Evolutionary conservation across 2,888 invertebrate genomes (phyloP), one percentile per base, ranked within the genome.

Genomic region (Coelopa pilipes): DNA sequence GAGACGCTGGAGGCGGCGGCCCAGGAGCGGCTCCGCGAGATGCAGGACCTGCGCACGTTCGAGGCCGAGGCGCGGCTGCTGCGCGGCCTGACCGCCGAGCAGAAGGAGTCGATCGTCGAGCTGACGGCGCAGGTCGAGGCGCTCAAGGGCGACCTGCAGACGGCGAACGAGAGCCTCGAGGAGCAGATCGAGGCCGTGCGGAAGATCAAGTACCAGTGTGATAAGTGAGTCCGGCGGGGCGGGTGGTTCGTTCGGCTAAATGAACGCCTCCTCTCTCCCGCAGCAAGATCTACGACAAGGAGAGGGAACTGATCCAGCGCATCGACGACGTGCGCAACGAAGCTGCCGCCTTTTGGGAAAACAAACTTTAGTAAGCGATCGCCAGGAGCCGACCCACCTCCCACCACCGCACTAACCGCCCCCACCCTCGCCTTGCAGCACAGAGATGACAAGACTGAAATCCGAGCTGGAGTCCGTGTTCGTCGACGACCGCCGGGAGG

Each of bases 341-440:
- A 83, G 89, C 90, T 78, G 90, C 90, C 75, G 87, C 89, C 79
- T 89, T 91, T 88, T 92, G 92, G 92, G 92, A 92, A 83, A 90
- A 90, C 78, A 89, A 90, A 85, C 84, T 92, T 80, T 83, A 87
- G 87, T 87, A 82, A 84, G 83, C 79, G 49, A 60, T 1, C 19
- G 21, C 53, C 15, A 10, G 60, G n/a, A 34, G 72, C 55, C 46
- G 3, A n/a, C 60, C 19, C 9, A 53, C 45, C 50, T 62, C 11
- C 2, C 47, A 47, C 21, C 19, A 47, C n/a, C 11, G 11, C 11
- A 57, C 5, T 73, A n/a, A 46, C 19, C 45, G 1, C 24, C 55
- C 46, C 19, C 59, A 12, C 17, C 45, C 3, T 59, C 15, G 34
- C 0, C 5, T 2, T 24, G 70, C 75, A 87, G 90, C 79, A 89